phyloP scores from a whole-genome alignment of 2,113 vertebrate genomes.

The Elanus axillaris region DNA sequence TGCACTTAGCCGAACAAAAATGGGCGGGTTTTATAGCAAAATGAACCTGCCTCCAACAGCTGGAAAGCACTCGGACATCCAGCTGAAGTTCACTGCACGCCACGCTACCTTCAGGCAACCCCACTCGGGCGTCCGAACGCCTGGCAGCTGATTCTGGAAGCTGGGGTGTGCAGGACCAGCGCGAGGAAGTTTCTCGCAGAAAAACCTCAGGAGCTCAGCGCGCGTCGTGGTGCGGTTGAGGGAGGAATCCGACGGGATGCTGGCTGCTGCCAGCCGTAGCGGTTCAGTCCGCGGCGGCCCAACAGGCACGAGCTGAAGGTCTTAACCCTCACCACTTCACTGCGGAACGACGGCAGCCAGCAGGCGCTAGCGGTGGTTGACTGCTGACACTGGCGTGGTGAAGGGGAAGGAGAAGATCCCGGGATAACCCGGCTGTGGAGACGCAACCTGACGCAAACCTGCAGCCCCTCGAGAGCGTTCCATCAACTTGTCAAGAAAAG shows the following conservation, averaged over 20 bases:
- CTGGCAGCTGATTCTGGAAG: too few species aligned
- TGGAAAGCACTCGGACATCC: background rate
- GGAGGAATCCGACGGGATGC: background rate
- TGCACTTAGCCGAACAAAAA: background rate
- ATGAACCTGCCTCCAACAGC: background rate
- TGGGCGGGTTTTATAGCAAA: background rate
- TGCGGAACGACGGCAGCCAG: fast-evolving
- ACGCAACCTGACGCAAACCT: fast-evolving
- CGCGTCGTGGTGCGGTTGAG: background rate
- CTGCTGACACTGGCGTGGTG: background rate
- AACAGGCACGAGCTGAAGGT: background rate
- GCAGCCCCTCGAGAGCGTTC: background rate
- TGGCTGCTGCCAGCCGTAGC: background rate
- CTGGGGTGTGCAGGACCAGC: fast-evolving
- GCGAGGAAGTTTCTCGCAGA: background rate
- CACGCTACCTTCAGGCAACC: background rate
- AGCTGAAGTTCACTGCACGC: background rate
- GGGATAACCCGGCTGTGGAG: background rate
- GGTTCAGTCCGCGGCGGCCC: background rate
- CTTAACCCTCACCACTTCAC: too few species aligned
- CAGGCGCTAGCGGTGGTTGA: background rate
- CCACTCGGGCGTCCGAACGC: fast-evolving
- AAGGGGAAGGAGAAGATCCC: background rate
- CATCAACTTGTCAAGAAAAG: background rate
- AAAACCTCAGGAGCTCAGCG: background rate